Conservation (phyloP, 2,888 invertebrate species). For the Toxonevra muliebris region DNA sequence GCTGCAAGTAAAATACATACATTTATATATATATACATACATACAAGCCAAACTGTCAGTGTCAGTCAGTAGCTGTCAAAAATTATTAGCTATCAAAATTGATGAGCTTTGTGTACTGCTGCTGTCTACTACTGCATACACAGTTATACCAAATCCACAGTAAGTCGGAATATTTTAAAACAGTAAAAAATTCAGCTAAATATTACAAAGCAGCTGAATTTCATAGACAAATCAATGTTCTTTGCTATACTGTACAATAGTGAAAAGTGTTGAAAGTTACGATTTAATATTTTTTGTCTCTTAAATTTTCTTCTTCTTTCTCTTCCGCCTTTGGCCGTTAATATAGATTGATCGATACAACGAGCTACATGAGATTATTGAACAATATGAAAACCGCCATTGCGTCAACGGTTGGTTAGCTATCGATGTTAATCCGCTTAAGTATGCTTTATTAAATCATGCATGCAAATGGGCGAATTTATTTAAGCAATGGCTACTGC, state of each 20-base stretch:
- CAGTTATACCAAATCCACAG: neutral
- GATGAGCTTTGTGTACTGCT: neutral
- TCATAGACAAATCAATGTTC: neutral
- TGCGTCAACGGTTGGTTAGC: conserved; percentile 81
- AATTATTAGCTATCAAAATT: neutral
- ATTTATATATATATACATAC: neutral
- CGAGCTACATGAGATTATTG: conserved; percentile 58
- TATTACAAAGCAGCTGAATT: no score
- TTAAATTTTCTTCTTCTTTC: neutral
- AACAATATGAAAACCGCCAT: conserved; percentile 67
- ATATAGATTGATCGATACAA: conserved; percentile 60
- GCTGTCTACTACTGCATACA: neutral
- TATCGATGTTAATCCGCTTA: conserved; percentile 80
- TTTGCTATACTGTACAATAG: neutral
- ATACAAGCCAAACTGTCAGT: neutral
- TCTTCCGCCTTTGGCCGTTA: neutral
- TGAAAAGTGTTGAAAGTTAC: neutral
- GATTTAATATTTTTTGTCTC: neutral
- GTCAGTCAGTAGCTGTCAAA: neutral
- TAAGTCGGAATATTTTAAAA: neutral
- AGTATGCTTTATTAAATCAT: conserved; percentile 83
- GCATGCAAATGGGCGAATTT: conserved; percentile 91
- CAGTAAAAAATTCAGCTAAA: neutral
- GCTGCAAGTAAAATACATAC: neutral
- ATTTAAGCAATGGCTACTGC: conserved; percentile 85